Evolutionary conservation across 2,113 vertebrate species (phyloP).

Genomic region (Saccopteryx leptura): DNA sequence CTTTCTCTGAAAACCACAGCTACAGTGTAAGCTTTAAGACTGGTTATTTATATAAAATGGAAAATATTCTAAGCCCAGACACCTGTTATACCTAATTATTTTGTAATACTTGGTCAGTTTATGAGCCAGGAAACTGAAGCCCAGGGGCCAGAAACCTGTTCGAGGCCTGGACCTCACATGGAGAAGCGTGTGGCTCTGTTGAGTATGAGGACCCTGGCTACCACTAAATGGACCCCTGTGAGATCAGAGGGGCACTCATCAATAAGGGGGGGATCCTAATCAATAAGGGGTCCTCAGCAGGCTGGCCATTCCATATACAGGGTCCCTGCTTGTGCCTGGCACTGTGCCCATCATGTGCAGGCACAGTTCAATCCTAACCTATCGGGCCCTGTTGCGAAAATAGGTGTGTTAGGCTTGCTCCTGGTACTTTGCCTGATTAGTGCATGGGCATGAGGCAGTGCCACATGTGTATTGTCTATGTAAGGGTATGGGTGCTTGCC

Average conservation of each 20-base stretch:
- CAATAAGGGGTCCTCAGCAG: neutral
- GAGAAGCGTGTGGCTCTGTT: too few species aligned
- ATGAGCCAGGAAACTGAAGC: neutral
- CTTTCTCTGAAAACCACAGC: neutral
- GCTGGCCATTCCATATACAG: neutral
- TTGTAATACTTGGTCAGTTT: neutral
- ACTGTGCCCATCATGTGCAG: neutral
- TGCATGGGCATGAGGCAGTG: too few species aligned
- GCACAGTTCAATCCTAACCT: neutral
- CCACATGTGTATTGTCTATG: too few species aligned
- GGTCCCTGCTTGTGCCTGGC: neutral
- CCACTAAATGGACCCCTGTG: conserved; percentile 97
- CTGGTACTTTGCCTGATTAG: too few species aligned
- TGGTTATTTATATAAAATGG: neutral
- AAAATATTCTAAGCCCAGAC: neutral
- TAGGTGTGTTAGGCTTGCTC: too few species aligned
- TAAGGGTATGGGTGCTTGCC: too few species aligned
- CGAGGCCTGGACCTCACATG: neutral
- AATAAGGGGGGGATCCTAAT: neutral
- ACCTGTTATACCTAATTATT: neutral
- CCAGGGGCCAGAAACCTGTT: neutral
- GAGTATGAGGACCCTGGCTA: conserved; percentile 87
- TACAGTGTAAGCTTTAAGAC: neutral
- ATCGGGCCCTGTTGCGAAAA: neutral
- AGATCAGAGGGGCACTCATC: neutral